Base-by-base conservation (phyloP, 2,797 vertebrate genomes). In the Melopsittacus undulatus region DNA sequence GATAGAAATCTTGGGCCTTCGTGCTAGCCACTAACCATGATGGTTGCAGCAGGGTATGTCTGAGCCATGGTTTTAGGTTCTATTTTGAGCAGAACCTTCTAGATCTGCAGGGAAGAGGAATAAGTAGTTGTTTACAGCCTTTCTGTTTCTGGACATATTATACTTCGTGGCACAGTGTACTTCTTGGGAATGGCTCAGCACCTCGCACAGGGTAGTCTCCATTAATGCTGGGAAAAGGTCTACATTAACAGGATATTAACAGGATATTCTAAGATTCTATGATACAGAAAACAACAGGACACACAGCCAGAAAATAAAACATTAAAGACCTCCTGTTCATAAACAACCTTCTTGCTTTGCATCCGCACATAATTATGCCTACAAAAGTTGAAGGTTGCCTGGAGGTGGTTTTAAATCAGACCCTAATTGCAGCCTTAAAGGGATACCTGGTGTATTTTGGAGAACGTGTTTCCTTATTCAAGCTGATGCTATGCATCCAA, bases 321-420 rank as follows among this genome's bases (percentile, higher is more conserved):
- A 86, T 86, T 89, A 43, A 87, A 81, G 52, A 29, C 23, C 57
- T 84, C 59, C 29, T 75, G 27, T 84, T 96, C 62, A 66, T 46
- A 74, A 94, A 77, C 54, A 76, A 19, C 42, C 42, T 54, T 90
- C 57, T 66, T 67, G 73, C 64, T 96, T 95, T 90, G 69, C 67
- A 67, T 77, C 52, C 4, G 2, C 45, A 52, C 15, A 26, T 84
- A 82, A 90, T 94, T 64, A 76, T 68, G 21, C 49, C 54, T 88
- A 34, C 23, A 68, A 78, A 84, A 89, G 66, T 43, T 79, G 40
- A 77, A 83, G 45, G 67, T 68, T 94, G 62, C 40, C 89, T 85
- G 73, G 52, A 90, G 77, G 52, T 87, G 13, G 26, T 82, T 94
- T 87, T 70, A 90, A 91, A 87, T 40, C 45, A 46, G 54, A 11